Percentiles rank a stretch among this genome's conserved stretches.
These are phyloP conservation scores for Heliconius nattereri DNA, from an alignment of 1,140 invertebrate species.

Conservation along the genomic window DNA sequence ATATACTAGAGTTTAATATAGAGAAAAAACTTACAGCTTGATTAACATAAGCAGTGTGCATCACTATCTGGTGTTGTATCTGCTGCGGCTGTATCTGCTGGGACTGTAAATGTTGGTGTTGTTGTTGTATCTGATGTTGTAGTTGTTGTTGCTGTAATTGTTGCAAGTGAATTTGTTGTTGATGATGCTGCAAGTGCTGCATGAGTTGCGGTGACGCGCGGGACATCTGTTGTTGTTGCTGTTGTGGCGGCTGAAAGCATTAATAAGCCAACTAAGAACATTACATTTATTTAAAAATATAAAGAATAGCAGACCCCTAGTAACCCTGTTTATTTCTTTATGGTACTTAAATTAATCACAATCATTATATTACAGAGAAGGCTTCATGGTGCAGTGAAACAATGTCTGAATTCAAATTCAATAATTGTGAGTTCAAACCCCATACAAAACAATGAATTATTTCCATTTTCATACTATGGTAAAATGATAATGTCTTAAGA, in stretches of 20 bases:
- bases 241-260: constrained; percentile 50
- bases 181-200: constrained; percentile 68
- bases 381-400: too few species aligned
- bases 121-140: constrained; percentile 64
- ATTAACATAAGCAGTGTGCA: constrained; percentile 75
- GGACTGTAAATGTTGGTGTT: constrained; percentile 64
- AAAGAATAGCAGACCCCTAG: too few species aligned
- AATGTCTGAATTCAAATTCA: too few species aligned
- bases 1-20: neutral
- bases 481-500: neutral
- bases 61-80: constrained; percentile 73
- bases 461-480: neutral
- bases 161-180: constrained; percentile 62
- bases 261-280: neutral
- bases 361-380: too few species aligned
- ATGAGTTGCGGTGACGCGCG: constrained; percentile 50
- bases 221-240: constrained; percentile 4
- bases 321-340: too few species aligned
- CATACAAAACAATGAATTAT: neutral
- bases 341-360: too few species aligned
- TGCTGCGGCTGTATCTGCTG: constrained; percentile 63
- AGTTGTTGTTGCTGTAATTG: constrained; percentile 68
- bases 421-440: too few species aligned
- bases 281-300: too few species aligned
- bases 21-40: constrained; percentile 55